A percentile compares a stretch with the other conserved stretches of the same genome.
These are phyloP conservation scores for Mustela nigripes DNA, from an alignment of 2,113 vertebrate species.

Conservation along the genomic window DNA sequence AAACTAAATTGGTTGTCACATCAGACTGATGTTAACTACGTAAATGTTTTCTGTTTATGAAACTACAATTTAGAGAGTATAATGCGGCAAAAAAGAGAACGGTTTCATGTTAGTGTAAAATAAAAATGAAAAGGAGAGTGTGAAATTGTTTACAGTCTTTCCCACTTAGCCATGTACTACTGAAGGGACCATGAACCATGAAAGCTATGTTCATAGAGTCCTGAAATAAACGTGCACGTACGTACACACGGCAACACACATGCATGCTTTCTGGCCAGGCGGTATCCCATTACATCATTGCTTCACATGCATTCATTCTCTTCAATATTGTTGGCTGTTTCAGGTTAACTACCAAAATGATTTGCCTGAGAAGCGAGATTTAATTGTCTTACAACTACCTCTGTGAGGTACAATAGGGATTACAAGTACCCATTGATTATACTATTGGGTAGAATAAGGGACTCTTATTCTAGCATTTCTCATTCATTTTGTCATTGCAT, in stretches of 20 bases:
- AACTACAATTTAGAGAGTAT: conserved; percentile 71
- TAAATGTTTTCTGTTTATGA: conserved; percentile 86
- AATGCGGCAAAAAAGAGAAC: conserved; percentile 61
- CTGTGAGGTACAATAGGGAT: conserved; percentile 92
- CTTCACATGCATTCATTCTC: conserved; percentile 87
- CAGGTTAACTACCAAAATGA: conserved; percentile 91
- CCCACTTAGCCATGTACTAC: conserved; percentile 23
- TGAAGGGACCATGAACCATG: conserved; percentile 54
- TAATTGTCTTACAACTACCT: conserved; percentile 93
- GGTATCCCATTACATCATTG: conserved; percentile 92
- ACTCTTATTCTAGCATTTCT: conserved; percentile 93
- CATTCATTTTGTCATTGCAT: conserved; percentile 94
- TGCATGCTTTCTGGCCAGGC: conserved; percentile 68
- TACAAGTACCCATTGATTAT: conserved; percentile 96
- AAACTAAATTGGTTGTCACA: conserved; percentile 85
- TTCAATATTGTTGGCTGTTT: conserved; percentile 89
- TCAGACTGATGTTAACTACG: conserved; percentile 83
- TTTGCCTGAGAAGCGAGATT: conserved; percentile 91
- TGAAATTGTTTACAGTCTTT: conserved; percentile 62
- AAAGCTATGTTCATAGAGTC: neutral
- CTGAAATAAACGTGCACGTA: conserved; percentile 30
- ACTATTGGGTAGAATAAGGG: conserved; percentile 91
- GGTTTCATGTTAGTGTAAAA: conserved; percentile 55
- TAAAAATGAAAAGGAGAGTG: conserved; percentile 40
- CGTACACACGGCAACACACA: conserved; percentile 56